Evolutionary conservation across 2,888 invertebrate genomes (phyloP), one percentile per base, ranked within the genome.

Genomic region (Melieria omissa): DNA sequence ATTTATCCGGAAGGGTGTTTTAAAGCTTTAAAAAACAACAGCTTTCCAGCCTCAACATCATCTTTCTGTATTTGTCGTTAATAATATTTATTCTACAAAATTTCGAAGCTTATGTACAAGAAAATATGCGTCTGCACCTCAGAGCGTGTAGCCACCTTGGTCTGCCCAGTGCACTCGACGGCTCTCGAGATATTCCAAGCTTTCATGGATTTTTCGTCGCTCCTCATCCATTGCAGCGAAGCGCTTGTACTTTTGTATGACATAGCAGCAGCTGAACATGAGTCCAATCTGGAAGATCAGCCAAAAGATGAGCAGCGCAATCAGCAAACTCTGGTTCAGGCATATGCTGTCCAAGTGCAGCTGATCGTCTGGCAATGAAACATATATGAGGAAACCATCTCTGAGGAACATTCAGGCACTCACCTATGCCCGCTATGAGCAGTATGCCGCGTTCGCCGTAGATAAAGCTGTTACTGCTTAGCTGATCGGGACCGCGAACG

Each of bases 131-230:
- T 29, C 29, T 29, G 29, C 29, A 4, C 46, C 14, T 67, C 60
- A 67, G 61, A 67, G 67, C 16, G 67, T 67, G 41, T 67, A 67
- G 73, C 84, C 83, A 65, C 85, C 85, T 63, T 76, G 76, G 79
- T 93, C 92, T 0, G 92, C 92, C 91, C 92, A 93, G 81, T 91
- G 92, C 3, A 93, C 93, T 65, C 92, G 89, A 47, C 92, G 87
- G n/a, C 91, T 90, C 61, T 92, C 89, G 71, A 89, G 88, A n/a
- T 89, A 90, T 73, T 92, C 92, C 75, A 92, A 89, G 45, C 90
- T 91, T 83, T 92, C 92, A 73, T 89, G 88, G 46, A 89, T 81
- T 74, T 88, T 87, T 66, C 88, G 87, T 16, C 86, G 82, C 4
- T 88, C 86, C 46, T 87, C 88, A 73, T 89, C 88, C 66, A 88